Base-by-base conservation (phyloP, 2,888 invertebrate genomes). In the Neria commutata region DNA sequence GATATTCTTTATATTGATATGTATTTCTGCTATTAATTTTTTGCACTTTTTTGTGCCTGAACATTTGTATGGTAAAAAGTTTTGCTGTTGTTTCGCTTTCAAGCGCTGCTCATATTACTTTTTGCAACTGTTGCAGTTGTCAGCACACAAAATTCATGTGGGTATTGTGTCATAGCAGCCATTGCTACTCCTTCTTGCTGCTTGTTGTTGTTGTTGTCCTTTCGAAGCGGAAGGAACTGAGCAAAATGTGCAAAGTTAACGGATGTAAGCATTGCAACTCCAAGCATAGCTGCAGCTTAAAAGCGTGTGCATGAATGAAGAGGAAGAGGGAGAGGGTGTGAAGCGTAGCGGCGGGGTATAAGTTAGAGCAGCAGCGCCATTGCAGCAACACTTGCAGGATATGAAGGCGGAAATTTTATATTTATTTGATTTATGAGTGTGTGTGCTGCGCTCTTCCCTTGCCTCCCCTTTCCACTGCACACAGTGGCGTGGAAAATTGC, bases 171-270 rank as follows among this genome's bases (percentile, higher is more conserved):
- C 21, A 19, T 64, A 62, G 60, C 64, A 56, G 58, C 54, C 66
- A 45, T 50, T 56, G 52, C 49, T 55, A 54, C 25, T 64, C 54
- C 3, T 53, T 16, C 4, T 42, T 19, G 14, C 33, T 29, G 19
- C 17, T 29, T 54, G 26, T 6, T 59, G 51, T 40, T 62, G 29
- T 17, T 5, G 19, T 49, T 42, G 42, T 42, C 42, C 42, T 42
- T 42, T 42, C 67, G 60, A 62, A 72, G 68, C 74, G 75, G 74
- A 74, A 74, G 75, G 74, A 74, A 72, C 70, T 74, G 70, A 74
- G 72, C 73, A 74, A 71, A 74, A 73, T 69, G 73, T 74, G 69
- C 74, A 74, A 75, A 75, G 74, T 74, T 71, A 75, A 71, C 75
- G 75, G 75, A 75, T 75, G 74, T 70, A 68, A 69, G 71, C 70